phyloP scores from a whole-genome alignment of 2,888 invertebrate genomes.

The Lasioglossum pauxillum region DNA sequence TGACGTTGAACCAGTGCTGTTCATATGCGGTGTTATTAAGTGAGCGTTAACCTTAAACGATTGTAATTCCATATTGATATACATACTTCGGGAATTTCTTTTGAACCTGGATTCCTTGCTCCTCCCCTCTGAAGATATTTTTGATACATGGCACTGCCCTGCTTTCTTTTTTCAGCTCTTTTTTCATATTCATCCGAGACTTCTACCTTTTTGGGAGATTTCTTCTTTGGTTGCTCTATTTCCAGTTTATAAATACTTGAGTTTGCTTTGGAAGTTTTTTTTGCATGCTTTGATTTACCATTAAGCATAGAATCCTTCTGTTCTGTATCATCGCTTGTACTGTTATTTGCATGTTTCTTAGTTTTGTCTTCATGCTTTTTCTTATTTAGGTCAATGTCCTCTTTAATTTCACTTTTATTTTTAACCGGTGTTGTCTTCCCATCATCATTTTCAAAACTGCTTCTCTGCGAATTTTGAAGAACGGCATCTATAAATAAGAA shows the following conservation, averaged over 20 bases:
- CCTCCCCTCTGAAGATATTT: conserved; percentile 92
- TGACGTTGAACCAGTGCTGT: too few relatives aligned
- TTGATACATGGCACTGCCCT: conserved; percentile 89
- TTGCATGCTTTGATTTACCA: conserved; percentile 51
- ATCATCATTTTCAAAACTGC: conserved; percentile 24
- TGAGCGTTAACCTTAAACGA: background rate
- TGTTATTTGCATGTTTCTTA: conserved; percentile 35
- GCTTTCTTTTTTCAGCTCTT: conserved; percentile 88
- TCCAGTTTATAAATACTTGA: conserved; percentile 39
- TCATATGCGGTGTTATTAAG: background rate
- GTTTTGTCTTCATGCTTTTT: conserved; percentile 21
- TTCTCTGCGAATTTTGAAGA: background rate
- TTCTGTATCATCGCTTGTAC: conserved; percentile 42
- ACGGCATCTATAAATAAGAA: conserved; percentile 17
- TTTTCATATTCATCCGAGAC: conserved; percentile 87
- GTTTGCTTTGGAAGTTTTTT: conserved; percentile 30
- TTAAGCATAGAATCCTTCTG: conserved; percentile 23
- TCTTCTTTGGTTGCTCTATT: conserved; percentile 64
- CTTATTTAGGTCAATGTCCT: background rate
- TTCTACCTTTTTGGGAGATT: conserved; percentile 42
- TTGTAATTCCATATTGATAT: background rate
- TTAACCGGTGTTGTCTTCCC: conserved; percentile 40
- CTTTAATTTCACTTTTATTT: conserved; percentile 36
- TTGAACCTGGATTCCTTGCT: conserved; percentile 92
- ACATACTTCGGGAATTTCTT: conserved; percentile 92